Conservation (phyloP, 1,140 invertebrate genomes). For the Neoseiulus cucumeris region DNA sequence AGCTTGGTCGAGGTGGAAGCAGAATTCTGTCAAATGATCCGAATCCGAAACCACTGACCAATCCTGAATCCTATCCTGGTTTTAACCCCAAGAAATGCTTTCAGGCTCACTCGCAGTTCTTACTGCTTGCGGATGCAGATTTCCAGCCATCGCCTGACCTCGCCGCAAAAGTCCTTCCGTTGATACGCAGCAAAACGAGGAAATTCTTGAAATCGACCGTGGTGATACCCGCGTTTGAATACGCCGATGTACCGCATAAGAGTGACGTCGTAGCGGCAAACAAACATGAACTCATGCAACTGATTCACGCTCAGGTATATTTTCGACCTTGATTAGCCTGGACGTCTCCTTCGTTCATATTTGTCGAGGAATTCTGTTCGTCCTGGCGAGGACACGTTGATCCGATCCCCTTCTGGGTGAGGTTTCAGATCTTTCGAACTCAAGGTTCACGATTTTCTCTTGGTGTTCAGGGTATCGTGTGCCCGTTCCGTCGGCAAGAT, state of each 20-base stretch:
- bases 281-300: constrained; percentile 23
- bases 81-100: too few relatives aligned
- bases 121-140: constrained; percentile 22
- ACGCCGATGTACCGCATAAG: constrained; percentile 21
- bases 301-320: constrained; percentile 16
- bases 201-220: constrained; percentile 16
- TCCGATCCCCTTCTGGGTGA: too few relatives aligned
- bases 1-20: neutral
- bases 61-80: too few relatives aligned
- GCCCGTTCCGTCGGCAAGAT: constrained; percentile 14
- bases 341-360: too few relatives aligned
- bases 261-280: constrained; percentile 20
- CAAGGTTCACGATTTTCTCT: too few relatives aligned
- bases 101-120: constrained; percentile 19
- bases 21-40: too few relatives aligned
- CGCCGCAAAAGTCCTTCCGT: constrained; percentile 17
- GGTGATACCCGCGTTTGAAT: constrained; percentile 24
- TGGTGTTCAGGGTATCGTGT: constrained; percentile 5
- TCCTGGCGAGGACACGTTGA: too few relatives aligned
- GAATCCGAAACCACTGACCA: too few relatives aligned
- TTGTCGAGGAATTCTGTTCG: too few relatives aligned
- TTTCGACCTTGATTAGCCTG: too few relatives aligned
- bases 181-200: neutral
- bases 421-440: too few relatives aligned
- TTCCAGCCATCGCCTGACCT: constrained; percentile 22